Evolutionary conservation across 1,140 invertebrate genomes (phyloP).

Genomic region (Plectus sambesii): DNA sequence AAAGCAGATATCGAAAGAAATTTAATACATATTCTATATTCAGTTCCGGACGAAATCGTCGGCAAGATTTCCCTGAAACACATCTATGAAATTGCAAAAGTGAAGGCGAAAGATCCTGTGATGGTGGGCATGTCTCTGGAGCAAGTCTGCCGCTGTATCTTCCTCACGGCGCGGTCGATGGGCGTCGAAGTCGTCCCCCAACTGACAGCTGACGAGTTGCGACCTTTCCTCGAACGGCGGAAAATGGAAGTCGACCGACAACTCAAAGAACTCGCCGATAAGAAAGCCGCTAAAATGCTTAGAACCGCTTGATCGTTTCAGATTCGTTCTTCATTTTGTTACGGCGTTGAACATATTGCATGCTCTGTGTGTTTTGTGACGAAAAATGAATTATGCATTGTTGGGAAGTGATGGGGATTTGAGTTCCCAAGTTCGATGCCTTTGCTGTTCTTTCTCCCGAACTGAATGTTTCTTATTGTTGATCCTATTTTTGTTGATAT

Average conservation of each 20-base stretch:
- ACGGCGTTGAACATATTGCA: too few species aligned
- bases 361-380: too few species aligned
- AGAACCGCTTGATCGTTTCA: too few species aligned
- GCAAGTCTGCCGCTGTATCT: conserved; percentile 56
- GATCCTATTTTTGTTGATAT: too few species aligned
- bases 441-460: too few species aligned
- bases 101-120: conserved; percentile 74
- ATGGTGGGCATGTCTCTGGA: conserved; percentile 57
- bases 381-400: too few species aligned
- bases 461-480: too few species aligned
- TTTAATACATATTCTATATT: conserved; percentile 5
- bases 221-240: conserved; percentile 64
- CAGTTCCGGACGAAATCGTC: conserved; percentile 56
- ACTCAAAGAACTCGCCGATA: conserved; percentile 65
- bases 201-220: conserved; percentile 69
- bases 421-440: too few species aligned
- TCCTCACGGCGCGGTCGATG: conserved; percentile 48
- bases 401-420: too few species aligned
- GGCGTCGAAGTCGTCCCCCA: conserved; percentile 56
- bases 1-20: too few species aligned
- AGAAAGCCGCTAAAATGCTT: conserved; percentile 80
- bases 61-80: conserved; percentile 90
- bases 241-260: conserved; percentile 62
- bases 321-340: too few species aligned
- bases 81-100: conserved; percentile 92